A percentile compares a stretch with the other conserved stretches of the same genome.
Conservation (phyloP, 2,797 vertebrate species). For the Rachycentron canadum region DNA sequence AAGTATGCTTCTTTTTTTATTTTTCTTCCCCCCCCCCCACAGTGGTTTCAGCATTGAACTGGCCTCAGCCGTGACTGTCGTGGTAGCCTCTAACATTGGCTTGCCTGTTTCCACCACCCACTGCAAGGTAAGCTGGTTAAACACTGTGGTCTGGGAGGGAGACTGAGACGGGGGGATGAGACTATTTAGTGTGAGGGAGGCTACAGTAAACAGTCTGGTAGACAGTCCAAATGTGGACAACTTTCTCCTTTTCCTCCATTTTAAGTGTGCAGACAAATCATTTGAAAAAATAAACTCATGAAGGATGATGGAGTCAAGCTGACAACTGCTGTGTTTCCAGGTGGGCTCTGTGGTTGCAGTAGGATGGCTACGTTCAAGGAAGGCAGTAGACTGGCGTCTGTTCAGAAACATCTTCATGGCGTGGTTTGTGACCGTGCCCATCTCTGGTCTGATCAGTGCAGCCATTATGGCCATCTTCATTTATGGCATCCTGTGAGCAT, state of each 20-base stretch:
- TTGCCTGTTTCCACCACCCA: slow-evolving; percentile 98
- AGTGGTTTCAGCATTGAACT: slow-evolving; percentile 99
- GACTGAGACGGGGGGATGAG: slow-evolving; percentile 47
- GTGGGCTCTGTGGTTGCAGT: slow-evolving; percentile 98
- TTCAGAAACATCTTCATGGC: slow-evolving; percentile 99
- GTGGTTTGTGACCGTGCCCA: slow-evolving; percentile 98
- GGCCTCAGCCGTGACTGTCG: slow-evolving; percentile 95
- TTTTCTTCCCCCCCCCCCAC: slow-evolving; percentile 42
- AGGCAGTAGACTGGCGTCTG: slow-evolving; percentile 97
- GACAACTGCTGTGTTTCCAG: slow-evolving; percentile 75
- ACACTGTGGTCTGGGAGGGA: slow-evolving; percentile 59
- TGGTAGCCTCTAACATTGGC: slow-evolving; percentile 96
- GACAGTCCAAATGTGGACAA: slow-evolving; percentile 22
- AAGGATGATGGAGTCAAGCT: neutral
- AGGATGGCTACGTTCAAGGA: slow-evolving; percentile 95
- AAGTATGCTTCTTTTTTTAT: slow-evolving; percentile 30
- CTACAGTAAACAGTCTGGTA: slow-evolving; percentile 51
- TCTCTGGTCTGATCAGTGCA: slow-evolving; percentile 95
- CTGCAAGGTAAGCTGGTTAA: slow-evolving; percentile 91
- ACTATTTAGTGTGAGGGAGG: slow-evolving; percentile 48
- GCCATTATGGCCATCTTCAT: slow-evolving; percentile 95
- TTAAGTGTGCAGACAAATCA: neutral
- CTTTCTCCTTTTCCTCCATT: slow-evolving; percentile 12
- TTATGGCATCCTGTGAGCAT: slow-evolving; percentile 77
- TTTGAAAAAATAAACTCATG: neutral